Conservation (phyloP, 2,797 vertebrate species). For the Acipenser oxyrinchus region DNA sequence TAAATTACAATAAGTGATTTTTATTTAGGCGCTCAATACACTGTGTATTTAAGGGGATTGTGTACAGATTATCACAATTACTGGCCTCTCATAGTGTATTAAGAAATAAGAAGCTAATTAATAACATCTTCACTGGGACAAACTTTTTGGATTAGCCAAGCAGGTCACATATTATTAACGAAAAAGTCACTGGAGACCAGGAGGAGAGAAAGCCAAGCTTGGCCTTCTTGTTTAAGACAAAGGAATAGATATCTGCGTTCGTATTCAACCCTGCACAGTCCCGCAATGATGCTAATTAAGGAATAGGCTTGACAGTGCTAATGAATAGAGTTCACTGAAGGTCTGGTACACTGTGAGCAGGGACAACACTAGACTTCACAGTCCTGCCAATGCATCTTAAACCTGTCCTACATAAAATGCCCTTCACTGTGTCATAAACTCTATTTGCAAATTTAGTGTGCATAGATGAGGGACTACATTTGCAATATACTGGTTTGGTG, state of each 20-base stretch:
- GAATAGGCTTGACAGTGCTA: neutral
- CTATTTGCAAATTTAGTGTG: no score
- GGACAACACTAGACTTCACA: neutral
- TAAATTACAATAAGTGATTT: no score
- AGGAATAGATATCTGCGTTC: conserved; percentile 5
- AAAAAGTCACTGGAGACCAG: conserved; percentile 16
- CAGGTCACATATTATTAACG: conserved; percentile 35
- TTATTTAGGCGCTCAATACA: no score
- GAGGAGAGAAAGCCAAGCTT: conserved; percentile 3
- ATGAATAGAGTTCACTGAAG: neutral
- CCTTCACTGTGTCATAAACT: conserved; percentile 46
- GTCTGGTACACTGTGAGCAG: neutral
- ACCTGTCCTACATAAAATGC: conserved; percentile 46
- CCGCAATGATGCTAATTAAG: neutral
- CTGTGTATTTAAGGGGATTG: neutral
- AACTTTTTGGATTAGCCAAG: conserved; percentile 19
- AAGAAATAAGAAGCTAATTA: conserved; percentile 26
- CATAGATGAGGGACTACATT: no score
- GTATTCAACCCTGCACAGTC: neutral
- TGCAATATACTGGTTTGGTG: no score
- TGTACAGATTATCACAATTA: conserved; percentile 4
- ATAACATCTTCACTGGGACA: conserved; percentile 22
- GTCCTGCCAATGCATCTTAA: neutral
- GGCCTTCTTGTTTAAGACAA: neutral
- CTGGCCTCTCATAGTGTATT: conserved; percentile 9